A percentile compares a stretch with the other conserved stretches of the same genome.
Evolutionary conservation across 2,888 invertebrate genomes (phyloP).

Genomic region (Amphiduros pacificus): DNA sequence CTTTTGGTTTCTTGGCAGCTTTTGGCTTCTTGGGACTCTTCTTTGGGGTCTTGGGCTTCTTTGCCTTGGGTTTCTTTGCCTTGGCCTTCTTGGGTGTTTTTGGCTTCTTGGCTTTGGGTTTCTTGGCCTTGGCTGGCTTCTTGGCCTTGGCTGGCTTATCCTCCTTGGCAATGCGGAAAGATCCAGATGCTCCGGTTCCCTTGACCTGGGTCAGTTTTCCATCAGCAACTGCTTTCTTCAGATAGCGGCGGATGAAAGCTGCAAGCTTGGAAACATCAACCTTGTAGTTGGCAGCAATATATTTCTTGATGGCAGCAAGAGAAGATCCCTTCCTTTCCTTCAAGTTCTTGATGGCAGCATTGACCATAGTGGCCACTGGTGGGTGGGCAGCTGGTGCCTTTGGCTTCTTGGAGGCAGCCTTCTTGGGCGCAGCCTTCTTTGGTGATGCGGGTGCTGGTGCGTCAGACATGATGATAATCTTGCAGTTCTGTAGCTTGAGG

Average conservation of each 20-base stretch:
- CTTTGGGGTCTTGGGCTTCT: constrained; percentile 14
- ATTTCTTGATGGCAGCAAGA: constrained; percentile 15
- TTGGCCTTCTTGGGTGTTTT: constrained; percentile 12
- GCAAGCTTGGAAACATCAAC: constrained; percentile 3
- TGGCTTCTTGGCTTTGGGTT: constrained; percentile 13
- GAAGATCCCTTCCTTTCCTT: constrained; percentile 14
- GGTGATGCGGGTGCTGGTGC: constrained; percentile 2
- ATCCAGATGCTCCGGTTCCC: constrained; percentile 13
- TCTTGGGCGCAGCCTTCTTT: too few species aligned
- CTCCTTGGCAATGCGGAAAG: constrained; percentile 9
- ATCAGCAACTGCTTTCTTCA: constrained; percentile 9
- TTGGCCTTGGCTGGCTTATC: constrained; percentile 6
- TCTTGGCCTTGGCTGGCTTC: constrained; percentile 4
- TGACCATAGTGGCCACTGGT: constrained; percentile 11
- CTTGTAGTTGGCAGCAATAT: constrained; percentile 16
- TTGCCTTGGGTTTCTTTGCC: neutral
- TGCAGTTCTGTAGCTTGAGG: too few species aligned
- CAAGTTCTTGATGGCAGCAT: constrained; percentile 7
- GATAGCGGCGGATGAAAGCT: constrained; percentile 5
- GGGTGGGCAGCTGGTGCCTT: constrained; percentile 12
- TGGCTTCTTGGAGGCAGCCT: constrained; percentile 7
- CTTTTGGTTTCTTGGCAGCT: neutral
- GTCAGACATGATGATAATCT: too few species aligned
- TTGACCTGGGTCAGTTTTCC: constrained; percentile 13
- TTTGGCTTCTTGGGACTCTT: constrained; percentile 8